phyloP scores from a whole-genome alignment of 2,888 invertebrate genomes.

The Nomada goodeniana region DNA sequence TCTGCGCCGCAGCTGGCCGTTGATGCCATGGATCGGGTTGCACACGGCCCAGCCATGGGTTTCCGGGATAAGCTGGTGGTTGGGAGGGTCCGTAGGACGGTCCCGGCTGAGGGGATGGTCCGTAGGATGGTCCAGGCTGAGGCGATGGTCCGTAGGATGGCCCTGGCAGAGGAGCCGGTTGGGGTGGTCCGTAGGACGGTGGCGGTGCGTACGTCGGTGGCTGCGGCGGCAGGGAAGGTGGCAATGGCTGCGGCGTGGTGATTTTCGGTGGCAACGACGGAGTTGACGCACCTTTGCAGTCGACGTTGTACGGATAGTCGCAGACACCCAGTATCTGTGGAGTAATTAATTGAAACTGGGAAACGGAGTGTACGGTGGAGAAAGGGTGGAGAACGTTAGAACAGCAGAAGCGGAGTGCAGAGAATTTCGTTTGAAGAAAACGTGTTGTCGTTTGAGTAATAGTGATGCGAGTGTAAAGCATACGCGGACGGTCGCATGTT shows the following conservation, averaged over 20 bases:
- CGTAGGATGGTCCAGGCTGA: not conserved
- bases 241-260: slow-evolving; percentile 40
- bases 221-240: slow-evolving; percentile 42
- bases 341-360: slow-evolving; percentile 4
- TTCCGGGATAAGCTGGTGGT: slow-evolving; percentile 48
- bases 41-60: slow-evolving; percentile 62
- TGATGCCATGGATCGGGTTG: slow-evolving; percentile 75
- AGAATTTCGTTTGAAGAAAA: not conserved
- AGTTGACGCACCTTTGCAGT: slow-evolving; percentile 85
- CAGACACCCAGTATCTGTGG: slow-evolving; percentile 84
- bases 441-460: not conserved
- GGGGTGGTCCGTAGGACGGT: slow-evolving; percentile 55
- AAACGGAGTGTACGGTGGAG: not conserved
- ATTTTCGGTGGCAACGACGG: slow-evolving; percentile 69
- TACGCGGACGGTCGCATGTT: too few relatives aligned
- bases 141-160: slow-evolving; percentile 63
- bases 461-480: too few relatives aligned
- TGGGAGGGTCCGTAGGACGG: slow-evolving; percentile 43
- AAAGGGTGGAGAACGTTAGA: not conserved
- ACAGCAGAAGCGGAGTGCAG: not conserved
- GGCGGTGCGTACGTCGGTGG: slow-evolving; percentile 44
- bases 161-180: slow-evolving; percentile 54
- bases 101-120: slow-evolving; percentile 51
- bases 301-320: slow-evolving; percentile 87
- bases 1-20: slow-evolving; percentile 60